Percentiles rank a stretch among this genome's conserved stretches.
phyloP scores from a whole-genome alignment of 1,140 invertebrate species.

The Carcinoscorpius rotundicauda region DNA sequence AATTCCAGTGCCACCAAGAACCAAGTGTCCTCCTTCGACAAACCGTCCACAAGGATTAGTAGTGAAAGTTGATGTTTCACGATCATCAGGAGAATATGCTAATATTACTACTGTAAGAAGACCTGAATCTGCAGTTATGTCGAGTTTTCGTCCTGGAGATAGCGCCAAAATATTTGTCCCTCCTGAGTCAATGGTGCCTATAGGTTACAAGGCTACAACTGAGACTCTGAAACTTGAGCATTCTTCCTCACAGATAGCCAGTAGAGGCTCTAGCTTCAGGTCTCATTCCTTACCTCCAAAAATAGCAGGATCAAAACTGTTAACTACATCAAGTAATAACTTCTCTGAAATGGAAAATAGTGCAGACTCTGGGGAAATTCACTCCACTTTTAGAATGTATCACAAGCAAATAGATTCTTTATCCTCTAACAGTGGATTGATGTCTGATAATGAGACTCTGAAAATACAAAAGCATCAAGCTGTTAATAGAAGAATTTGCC shows the following conservation, averaged over 20 bases:
- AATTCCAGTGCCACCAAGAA: conserved; percentile 17
- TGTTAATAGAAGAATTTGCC: conserved; percentile 13
- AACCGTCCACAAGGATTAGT: conserved; percentile 42
- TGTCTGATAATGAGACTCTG: conserved; percentile 14
- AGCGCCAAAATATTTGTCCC: conserved; percentile 78
- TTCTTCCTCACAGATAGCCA: conserved; percentile 13
- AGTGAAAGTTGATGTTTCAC: conserved; percentile 20
- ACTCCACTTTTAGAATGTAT: conserved; percentile 18
- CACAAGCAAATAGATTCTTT: conserved; percentile 16
- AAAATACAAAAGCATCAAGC: conserved; percentile 7
- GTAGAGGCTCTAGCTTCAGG: conserved; percentile 18
- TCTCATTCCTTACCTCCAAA: conserved; percentile 37
- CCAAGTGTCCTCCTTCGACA: conserved; percentile 49
- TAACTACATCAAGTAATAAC: conserved; percentile 8
- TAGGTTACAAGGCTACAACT: conserved; percentile 37
- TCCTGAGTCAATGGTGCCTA: conserved; percentile 67
- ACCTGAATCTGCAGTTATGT: conserved; percentile 42
- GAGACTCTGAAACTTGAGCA: not conserved
- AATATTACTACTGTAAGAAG: conserved; percentile 17
- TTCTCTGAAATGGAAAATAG: conserved; percentile 23
- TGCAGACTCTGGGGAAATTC: conserved; percentile 20
- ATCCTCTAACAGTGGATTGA: conserved; percentile 19
- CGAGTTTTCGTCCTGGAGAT: conserved; percentile 66
- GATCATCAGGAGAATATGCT: conserved; percentile 18
- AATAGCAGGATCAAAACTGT: conserved; percentile 14